Conservation (phyloP, 2,113 vertebrate genomes). For the Cinclus cinclus region DNA sequence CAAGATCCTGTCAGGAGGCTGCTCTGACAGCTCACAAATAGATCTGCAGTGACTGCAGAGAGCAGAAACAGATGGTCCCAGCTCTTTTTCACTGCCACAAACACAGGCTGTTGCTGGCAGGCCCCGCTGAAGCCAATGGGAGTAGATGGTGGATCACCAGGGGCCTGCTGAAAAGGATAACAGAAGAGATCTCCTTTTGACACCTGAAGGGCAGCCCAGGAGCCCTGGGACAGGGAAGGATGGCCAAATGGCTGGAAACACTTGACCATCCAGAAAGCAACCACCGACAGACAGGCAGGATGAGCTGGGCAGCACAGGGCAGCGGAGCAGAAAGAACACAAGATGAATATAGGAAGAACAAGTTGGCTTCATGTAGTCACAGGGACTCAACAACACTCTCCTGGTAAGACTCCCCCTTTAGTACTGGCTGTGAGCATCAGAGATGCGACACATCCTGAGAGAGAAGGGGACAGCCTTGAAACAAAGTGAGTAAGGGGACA, state of each 20-base stretch:
- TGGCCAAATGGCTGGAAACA: not conserved
- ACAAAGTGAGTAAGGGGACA: not conserved
- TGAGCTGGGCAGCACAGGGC: not conserved
- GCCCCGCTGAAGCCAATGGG: not conserved
- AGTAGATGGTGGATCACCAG: not conserved
- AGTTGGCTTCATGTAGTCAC: not conserved
- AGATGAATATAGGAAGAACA: not conserved
- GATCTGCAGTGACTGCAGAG: not conserved
- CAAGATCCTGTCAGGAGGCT: not conserved
- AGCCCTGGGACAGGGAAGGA: not conserved
- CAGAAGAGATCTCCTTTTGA: not conserved
- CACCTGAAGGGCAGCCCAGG: not conserved
- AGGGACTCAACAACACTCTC: not conserved
- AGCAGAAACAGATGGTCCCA: constrained; percentile 34
- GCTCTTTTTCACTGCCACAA: constrained; percentile 5
- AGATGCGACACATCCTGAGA: not conserved
- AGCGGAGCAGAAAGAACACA: not conserved
- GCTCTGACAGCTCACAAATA: not conserved
- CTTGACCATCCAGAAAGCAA: not conserved
- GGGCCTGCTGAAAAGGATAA: not conserved
- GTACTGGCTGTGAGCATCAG: not conserved
- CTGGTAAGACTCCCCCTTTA: not conserved
- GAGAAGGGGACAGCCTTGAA: not conserved
- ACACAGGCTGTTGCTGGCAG: not conserved
- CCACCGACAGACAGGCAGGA: not conserved